phyloP scores from a whole-genome alignment of 2,888 invertebrate species.

The Pammene fasciana region DNA sequence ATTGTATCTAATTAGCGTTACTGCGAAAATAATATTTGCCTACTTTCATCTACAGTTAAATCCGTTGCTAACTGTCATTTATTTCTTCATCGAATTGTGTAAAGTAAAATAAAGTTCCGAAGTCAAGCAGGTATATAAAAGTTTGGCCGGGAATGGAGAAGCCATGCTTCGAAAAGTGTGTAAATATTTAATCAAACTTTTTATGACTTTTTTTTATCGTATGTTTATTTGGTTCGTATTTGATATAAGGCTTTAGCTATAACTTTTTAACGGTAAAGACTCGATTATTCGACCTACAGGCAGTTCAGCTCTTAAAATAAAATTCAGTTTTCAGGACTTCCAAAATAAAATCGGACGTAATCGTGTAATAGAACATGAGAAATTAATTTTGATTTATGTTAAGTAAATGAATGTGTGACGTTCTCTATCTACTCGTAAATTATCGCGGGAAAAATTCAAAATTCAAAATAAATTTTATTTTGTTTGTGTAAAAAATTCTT shows the following conservation, averaged over 20 bases:
- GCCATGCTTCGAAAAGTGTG: slow-evolving; percentile 32
- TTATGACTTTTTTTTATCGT: slow-evolving; percentile 24
- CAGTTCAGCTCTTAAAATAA: no score
- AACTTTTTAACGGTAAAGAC: no score
- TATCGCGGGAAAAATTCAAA: no score
- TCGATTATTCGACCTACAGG: no score
- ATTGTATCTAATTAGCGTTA: slow-evolving; percentile 19
- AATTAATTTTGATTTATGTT: no score
- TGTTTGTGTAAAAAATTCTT: no score
- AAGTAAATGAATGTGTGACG: no score
- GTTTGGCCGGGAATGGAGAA: slow-evolving; percentile 32
- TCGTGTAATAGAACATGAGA: no score
- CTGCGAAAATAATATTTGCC: slow-evolving; percentile 31
- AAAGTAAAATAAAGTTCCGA: slow-evolving; percentile 2
- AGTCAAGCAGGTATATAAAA: slow-evolving; percentile 11
- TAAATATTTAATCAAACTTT: slow-evolving; percentile 28
- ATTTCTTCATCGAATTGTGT: slow-evolving; percentile 33
- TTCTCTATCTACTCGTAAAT: no score
- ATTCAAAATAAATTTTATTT: no score
- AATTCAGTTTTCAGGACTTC: no score
- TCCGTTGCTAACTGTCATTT: slow-evolving; percentile 43
- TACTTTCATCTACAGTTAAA: slow-evolving; percentile 54
- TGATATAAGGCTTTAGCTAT: slow-evolving; percentile 1
- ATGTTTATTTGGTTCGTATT: slow-evolving; percentile 1
- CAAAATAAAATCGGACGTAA: no score